Conservation (phyloP, 2,797 vertebrate genomes). For the Chaenodraco wilsoni region DNA sequence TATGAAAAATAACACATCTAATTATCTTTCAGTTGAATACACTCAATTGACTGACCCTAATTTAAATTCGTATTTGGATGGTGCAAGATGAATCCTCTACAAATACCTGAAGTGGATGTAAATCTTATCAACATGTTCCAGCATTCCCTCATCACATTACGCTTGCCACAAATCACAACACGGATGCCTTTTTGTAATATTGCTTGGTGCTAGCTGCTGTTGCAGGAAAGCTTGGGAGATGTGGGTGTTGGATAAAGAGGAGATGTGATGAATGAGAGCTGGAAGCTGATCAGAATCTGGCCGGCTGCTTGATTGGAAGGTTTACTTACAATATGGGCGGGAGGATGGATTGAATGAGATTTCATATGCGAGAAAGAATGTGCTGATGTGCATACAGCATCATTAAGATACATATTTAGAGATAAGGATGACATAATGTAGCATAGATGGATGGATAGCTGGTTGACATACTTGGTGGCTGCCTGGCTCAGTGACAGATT, state of each 20-base stretch:
- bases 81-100: background rate
- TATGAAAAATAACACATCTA: background rate
- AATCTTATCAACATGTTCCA: conserved; percentile 2
- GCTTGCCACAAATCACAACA: background rate
- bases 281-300: conserved; percentile 34
- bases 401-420: conserved; percentile 46
- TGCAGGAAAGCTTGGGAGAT: conserved; percentile 24
- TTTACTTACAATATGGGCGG: conserved; percentile 34
- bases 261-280: conserved; percentile 44
- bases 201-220: conserved; percentile 13
- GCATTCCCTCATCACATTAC: conserved; percentile 3
- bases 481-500: conserved; percentile 52
- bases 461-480: conserved; percentile 29
- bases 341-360: conserved; percentile 44
- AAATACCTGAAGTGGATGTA: background rate
- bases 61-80: background rate
- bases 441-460: conserved; percentile 20
- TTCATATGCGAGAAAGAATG: conserved; percentile 21
- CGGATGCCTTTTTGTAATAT: conserved; percentile 2
- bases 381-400: conserved; percentile 36
- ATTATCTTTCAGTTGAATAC: background rate
- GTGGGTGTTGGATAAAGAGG: conserved; percentile 2
- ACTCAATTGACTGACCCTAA: background rate
- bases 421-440: conserved; percentile 41
- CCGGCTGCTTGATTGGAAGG: conserved; percentile 38